These are phyloP conservation scores for Trachelipus rathkii DNA, from an alignment of 1,140 invertebrate species.

Conservation along the genomic window DNA sequence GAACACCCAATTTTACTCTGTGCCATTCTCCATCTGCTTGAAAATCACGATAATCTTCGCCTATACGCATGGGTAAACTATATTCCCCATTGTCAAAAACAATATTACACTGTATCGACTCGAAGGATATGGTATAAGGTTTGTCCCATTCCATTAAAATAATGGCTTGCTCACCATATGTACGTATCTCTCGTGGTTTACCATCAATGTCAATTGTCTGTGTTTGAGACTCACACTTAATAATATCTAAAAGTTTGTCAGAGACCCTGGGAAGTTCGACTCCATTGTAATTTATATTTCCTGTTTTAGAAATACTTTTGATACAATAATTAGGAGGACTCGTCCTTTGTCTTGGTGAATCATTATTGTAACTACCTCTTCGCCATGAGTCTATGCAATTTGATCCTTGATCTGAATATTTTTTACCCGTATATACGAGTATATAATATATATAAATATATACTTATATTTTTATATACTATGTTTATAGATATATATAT, in stretches of 20 bases:
- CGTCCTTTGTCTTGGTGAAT: too few relatives aligned
- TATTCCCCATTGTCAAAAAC: conserved; percentile 47
- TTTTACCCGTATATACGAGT: too few relatives aligned
- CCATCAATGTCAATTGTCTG: conserved; percentile 63
- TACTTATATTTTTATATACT: too few relatives aligned
- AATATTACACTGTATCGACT: conserved; percentile 49
- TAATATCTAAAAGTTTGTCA: neutral
- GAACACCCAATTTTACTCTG: conserved; percentile 80
- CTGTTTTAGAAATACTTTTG: too few relatives aligned
- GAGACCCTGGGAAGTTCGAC: conserved; percentile 31
- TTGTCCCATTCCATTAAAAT: conserved; percentile 78
- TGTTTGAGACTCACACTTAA: conserved; percentile 40
- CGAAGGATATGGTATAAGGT: conserved; percentile 75
- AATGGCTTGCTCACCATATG: conserved; percentile 77
- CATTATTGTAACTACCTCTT: too few relatives aligned
- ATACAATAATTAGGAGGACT: too few relatives aligned
- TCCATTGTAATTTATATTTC: too few relatives aligned
- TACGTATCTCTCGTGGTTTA: conserved; percentile 72
- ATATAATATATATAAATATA: too few relatives aligned
- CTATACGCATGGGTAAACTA: conserved; percentile 44
- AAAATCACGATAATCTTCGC: conserved; percentile 48
- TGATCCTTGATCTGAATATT: too few relatives aligned
- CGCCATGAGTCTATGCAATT: too few relatives aligned
- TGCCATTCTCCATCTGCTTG: conserved; percentile 53
- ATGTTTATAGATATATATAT: too few relatives aligned